Evolutionary conservation across 2,888 invertebrate species (phyloP), one percentile per base, ranked within the genome.

Genomic region (Apeira syringaria): DNA sequence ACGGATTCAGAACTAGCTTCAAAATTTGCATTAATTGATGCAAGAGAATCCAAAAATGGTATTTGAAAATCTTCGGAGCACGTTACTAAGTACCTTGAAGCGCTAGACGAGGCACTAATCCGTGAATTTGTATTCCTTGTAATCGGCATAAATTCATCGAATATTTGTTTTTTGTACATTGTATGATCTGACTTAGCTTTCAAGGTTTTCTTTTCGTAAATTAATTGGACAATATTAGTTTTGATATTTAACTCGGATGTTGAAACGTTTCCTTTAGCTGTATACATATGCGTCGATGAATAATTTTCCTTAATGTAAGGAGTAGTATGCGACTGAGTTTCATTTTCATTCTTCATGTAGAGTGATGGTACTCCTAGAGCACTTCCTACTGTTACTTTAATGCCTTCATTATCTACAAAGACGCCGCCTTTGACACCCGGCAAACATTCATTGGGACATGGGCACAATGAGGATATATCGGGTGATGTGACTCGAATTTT

Each of bases 401-500:
- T 80, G 3, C 81, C 82, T 56, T 80, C 80, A 37, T 74, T 80
- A 41, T 80, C 79, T 10, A 73, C 68, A 40, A 79, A 72, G 0
- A 77, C 64, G 26, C 80, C 80, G 12, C 70, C 61, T 53, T 74
- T 76, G 1, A 80, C 73, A 0, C 76, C 69, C 15, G 80, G 78
- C 13, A 80, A 11, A 48, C 82, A 82, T 57, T 81, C 80, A 2
- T 78, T 59, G 8, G 80, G 80, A 47, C 81, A 80, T 2, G 74
- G 66, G 28, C 80, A 80, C 9, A 80, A 40, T 0, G 78, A 74
- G 2, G 81, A 78, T 54, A 81, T 74, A 34, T 82, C 81, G 5
- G 83, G 82, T 8, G 81, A 80, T 4, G 80, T 80, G 0, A 82
- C 80, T 61, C 68, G 66, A 45, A 83, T 82, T 59, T 81, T 81